A percentile compares a stretch with the other conserved stretches of the same genome.
Evolutionary conservation across 2,888 invertebrate genomes (phyloP).

Genomic region (Aporophyla lueneburgensis): DNA sequence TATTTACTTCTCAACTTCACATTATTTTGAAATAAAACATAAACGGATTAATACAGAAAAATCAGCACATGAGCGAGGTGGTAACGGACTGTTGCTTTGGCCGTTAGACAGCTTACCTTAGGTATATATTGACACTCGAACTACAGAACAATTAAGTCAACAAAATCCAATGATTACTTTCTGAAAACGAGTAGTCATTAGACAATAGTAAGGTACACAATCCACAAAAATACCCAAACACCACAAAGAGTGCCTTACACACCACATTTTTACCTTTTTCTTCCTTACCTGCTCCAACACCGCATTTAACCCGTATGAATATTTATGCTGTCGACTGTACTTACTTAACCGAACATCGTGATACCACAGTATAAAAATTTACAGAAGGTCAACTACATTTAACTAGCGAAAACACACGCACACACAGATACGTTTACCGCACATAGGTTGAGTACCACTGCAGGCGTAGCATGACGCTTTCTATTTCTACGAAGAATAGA

Average conservation of each 20-base stretch:
- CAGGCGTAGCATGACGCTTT: no score
- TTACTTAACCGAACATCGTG: constrained; percentile 21
- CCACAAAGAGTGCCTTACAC: not conserved
- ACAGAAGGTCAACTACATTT: constrained; percentile 7
- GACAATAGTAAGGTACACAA: constrained; percentile 1
- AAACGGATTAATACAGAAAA: no score
- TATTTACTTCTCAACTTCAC: not conserved
- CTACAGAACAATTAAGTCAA: not conserved
- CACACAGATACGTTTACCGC: not conserved
- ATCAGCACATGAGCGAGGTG: no score
- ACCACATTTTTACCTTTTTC: constrained; percentile 36
- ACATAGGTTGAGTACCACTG: no score
- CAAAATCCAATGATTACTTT: not conserved
- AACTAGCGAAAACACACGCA: not conserved
- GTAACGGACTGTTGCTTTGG: no score
- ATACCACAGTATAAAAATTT: not conserved
- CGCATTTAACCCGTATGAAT: constrained; percentile 59
- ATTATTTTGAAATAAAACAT: not conserved
- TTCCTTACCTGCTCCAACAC: constrained; percentile 35
- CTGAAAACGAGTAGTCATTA: not conserved
- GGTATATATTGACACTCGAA: not conserved
- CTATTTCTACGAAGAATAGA: no score
- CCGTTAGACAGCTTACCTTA: no score
- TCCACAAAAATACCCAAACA: constrained; percentile 14
- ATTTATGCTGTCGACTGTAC: constrained; percentile 59